phyloP scores from a whole-genome alignment of 2,797 vertebrate genomes.

The Columba guinea region DNA sequence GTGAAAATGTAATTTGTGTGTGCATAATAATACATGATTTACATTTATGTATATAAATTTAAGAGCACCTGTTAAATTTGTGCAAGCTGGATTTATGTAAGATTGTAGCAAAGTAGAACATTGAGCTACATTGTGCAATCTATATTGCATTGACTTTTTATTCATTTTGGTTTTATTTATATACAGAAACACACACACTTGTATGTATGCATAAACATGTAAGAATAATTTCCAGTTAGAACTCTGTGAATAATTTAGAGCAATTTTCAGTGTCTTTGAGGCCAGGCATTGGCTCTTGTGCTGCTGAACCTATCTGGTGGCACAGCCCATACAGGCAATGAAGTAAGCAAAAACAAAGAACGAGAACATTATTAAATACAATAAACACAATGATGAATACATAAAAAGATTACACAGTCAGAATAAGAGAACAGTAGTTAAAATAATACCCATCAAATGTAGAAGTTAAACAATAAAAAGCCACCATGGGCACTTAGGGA shows the following conservation, averaged over 20 bases:
- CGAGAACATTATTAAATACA: not conserved
- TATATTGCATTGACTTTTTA: slow-evolving; percentile 22
- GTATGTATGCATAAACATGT: slow-evolving; percentile 3
- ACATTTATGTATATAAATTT: slow-evolving; percentile 31
- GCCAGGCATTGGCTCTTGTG: not conserved
- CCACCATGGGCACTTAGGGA: not conserved
- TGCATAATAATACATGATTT: slow-evolving; percentile 37
- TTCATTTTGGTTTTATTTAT: slow-evolving; percentile 46
- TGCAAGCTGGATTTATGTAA: slow-evolving; percentile 32
- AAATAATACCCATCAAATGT: not conserved
- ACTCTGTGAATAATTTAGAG: slow-evolving; percentile 1
- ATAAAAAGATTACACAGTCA: not conserved
- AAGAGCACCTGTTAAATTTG: slow-evolving; percentile 35
- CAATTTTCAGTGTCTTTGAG: not conserved
- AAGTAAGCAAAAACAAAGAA: not conserved
- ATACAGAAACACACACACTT: not conserved
- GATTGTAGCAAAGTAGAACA: not conserved
- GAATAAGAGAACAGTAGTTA: not conserved
- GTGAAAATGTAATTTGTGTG: slow-evolving; percentile 32
- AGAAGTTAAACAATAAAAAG: not conserved
- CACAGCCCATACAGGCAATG: not conserved
- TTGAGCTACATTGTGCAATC: not conserved
- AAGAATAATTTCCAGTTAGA: slow-evolving; percentile 44
- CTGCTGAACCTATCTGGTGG: not conserved
- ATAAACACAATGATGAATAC: not conserved